Percentiles rank a stretch among this genome's conserved stretches.
Evolutionary conservation across 2,888 invertebrate species (phyloP).

Genomic region (Hydriomena furcata): DNA sequence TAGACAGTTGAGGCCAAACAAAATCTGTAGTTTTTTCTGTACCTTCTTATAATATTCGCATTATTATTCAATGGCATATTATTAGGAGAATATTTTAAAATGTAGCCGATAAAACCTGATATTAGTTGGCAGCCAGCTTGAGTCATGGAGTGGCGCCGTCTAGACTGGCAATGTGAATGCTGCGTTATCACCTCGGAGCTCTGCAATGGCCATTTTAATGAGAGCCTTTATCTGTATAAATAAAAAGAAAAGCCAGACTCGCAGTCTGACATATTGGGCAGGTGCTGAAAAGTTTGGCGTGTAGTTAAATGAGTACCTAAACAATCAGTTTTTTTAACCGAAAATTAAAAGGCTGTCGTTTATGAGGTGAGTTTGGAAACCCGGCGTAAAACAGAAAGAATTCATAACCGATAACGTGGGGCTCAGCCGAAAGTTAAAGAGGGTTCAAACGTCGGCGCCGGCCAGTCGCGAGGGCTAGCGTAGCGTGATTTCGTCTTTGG

Average conservation of each 20-base stretch:
- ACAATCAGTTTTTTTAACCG: no score
- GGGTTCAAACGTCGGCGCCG: constrained; percentile 25
- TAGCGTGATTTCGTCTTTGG: constrained; percentile 48
- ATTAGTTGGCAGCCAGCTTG: constrained; percentile 31
- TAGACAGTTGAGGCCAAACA: no score
- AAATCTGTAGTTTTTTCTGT: no score
- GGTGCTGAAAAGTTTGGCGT: no score
- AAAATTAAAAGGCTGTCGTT: background rate
- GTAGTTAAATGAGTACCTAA: no score
- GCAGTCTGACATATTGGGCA: no score
- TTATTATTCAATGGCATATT: no score
- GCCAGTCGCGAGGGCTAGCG: constrained; percentile 24
- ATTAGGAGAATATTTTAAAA: background rate
- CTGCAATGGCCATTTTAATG: constrained; percentile 35
- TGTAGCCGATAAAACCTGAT: background rate
- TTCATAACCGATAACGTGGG: constrained; percentile 15
- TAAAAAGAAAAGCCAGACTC: no score
- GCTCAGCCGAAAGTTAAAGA: constrained; percentile 14
- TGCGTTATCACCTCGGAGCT: constrained; percentile 33
- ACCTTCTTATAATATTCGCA: no score
- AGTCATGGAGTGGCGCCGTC: constrained; percentile 60
- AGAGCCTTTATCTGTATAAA: no score
- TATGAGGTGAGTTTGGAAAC: constrained; percentile 6
- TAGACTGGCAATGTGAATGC: constrained; percentile 49
- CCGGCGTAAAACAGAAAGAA: constrained; percentile 15